These are phyloP conservation scores for Mythimna vitellina DNA, from an alignment of 2,888 invertebrate genomes.

Conservation along the genomic window DNA sequence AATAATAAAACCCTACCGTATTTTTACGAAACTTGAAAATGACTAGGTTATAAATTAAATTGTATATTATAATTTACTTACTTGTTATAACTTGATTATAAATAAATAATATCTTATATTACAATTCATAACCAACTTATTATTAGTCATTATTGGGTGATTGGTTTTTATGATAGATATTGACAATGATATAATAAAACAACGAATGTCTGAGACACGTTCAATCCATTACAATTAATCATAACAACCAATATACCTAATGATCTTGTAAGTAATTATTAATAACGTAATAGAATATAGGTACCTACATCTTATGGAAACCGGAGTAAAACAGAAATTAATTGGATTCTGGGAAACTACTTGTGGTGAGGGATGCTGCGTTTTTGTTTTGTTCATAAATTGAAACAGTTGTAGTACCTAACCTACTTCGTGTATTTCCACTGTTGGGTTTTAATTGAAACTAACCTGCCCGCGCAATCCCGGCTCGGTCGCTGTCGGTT, in stretches of 20 bases:
- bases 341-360: slow-evolving; percentile 15
- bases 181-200: not conserved
- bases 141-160: too few relatives aligned
- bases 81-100: not conserved
- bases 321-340: slow-evolving; percentile 2
- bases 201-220: not conserved
- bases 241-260: slow-evolving; percentile 1
- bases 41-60: not conserved
- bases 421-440: not conserved
- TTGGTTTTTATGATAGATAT: too few relatives aligned
- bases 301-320: not conserved
- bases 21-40: not conserved
- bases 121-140: too few relatives aligned
- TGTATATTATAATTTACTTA: too few relatives aligned
- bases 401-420: slow-evolving; percentile 1
- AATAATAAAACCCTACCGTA: not conserved
- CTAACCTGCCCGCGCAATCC: slow-evolving; percentile 6
- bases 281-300: not conserved
- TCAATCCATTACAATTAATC: slow-evolving; percentile 14
- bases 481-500: not conserved
- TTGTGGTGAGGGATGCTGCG: not conserved
- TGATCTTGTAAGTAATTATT: not conserved
- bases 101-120: not conserved
- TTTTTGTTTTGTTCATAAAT: slow-evolving; percentile 14
- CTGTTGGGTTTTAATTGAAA: slow-evolving; percentile 39